Base-by-base conservation (phyloP, 2,888 invertebrate species). In the Cetonia aurata region DNA sequence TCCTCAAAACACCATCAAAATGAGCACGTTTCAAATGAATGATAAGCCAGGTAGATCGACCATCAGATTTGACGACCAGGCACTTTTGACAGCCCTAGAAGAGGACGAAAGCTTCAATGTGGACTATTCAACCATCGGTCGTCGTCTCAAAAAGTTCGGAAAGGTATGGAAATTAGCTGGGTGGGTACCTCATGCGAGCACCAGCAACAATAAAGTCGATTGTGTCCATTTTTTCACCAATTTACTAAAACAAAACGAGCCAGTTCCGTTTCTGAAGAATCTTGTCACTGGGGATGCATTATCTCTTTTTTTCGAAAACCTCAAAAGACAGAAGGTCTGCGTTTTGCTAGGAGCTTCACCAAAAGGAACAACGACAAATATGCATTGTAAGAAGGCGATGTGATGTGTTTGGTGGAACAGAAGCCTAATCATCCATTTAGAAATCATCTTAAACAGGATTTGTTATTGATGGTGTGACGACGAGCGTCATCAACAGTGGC, bases 111-210 rank as follows among this genome's bases (percentile, higher is more conserved):
- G 66, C 33, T 69, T 68, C 53, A 50, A 69, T 31, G 66, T 55
- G 19, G 9, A 67, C 44, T 56, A 70, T 33, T 66, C 48, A 17
- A 70, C 66, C 6, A 70, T 69, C 57, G 66, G 46, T 33, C 56
- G 46, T 50, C 67, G 31, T 48, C 70, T 68, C 56, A 70, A 67
- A 70, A 69, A 69, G 53, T 57, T 67, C 48, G 42, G 70, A 42
- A 69, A 12, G 57, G 56, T 70, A n/a, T 70, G 56, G 70, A 70
- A 56, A 67, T 55, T 70, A 56, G 66, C 67, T 69, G 67, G 56
- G 55, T 69, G 67, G 67, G 67, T 56, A 6, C 70, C 67, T 3
- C 46, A 53, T 41, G n/a, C 1, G 37, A 31, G 1, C 4, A 17
- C 13, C 59, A 15, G 37, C 41, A 59, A 59, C 41, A 59, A 59